phyloP scores from a whole-genome alignment of 2,797 vertebrate genomes.

The Sebastes itinus region DNA sequence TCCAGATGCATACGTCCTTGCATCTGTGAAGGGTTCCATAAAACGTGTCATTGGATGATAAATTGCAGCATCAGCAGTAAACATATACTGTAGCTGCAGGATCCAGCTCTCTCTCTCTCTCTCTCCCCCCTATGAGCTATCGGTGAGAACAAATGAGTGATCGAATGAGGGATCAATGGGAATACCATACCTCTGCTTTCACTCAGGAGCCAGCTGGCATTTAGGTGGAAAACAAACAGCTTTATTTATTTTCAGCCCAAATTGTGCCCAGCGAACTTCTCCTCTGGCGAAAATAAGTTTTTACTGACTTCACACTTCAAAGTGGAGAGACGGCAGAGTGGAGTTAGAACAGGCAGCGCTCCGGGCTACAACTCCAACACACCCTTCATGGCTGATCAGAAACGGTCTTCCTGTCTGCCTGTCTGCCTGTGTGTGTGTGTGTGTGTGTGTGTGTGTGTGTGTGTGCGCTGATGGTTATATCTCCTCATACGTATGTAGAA shows the following conservation, averaged over 20 bases:
- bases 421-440: conserved; percentile 6
- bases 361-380: conserved; percentile 32
- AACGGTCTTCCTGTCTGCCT: not conserved
- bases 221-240: conserved; percentile 20
- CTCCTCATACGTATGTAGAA: not conserved
- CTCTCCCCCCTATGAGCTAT: not conserved
- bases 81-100: conserved; percentile 18
- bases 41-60: conserved; percentile 9
- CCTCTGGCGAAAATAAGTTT: conserved; percentile 40
- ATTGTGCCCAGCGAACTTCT: conserved; percentile 31
- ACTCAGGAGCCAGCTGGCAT: conserved; percentile 17
- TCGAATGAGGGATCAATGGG: conserved; percentile 23
- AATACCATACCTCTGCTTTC: not conserved
- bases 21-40: conserved; percentile 10
- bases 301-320: conserved; percentile 56
- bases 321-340: conserved; percentile 33
- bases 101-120: not conserved
- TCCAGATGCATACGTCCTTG: conserved; percentile 4
- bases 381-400: conserved; percentile 53
- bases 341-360: conserved; percentile 47
- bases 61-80: conserved; percentile 10
- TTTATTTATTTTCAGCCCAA: conserved; percentile 31
- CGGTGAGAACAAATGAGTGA: conserved; percentile 30
- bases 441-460: conserved; percentile 4
- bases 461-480: not conserved